Evolutionary conservation across 1,140 invertebrate genomes (phyloP), one percentile per base, ranked within the genome.

Genomic region (Bombus superbus): DNA sequence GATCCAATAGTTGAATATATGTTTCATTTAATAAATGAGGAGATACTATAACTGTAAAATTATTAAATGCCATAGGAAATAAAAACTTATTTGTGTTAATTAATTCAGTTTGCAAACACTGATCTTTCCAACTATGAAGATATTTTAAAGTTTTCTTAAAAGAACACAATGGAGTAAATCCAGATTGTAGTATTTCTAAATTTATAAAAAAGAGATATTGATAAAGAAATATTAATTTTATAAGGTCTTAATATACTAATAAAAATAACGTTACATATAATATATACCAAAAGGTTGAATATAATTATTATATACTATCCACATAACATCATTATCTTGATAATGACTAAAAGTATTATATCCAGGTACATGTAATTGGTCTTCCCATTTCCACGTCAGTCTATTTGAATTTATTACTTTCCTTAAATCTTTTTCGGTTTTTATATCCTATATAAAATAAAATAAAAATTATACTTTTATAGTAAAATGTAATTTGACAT

Each of bases 91-190:
- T 96, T 32, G 90, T 81, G 47, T 94, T 94, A 69, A 74, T 88
- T 81, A 95, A 88, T 59, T 94, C 76, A 69, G 82, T 92, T 86
- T 96, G 95, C 64, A 94, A 92, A 86, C 96, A 96, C 11, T 90
- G 88, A 83, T 89, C 90, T 86, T 94, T 93, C 86, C 93, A 94
- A 77, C 96, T 87, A 87, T 94, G 89, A 40, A 96, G 91, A 92
- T 94, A 96, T 83, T 85, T 92, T 22, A 96, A 73, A 75, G 88
- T 86, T 85, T 94, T 95, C 69, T 93, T 94, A 42, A 94, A 93
- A 57, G 91, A 81, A 86, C 95, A 96, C 9, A 90, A 79, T 78
- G 89, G 89, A 10, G 92, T 94, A 81, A 96, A 94, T 84, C 96
- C 95, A 76, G 88, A 93, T 80, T 94, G 93, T 72, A 91, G 87